Evolutionary conservation across 2,113 vertebrate species (phyloP).

Genomic region (Abramis brama): DNA sequence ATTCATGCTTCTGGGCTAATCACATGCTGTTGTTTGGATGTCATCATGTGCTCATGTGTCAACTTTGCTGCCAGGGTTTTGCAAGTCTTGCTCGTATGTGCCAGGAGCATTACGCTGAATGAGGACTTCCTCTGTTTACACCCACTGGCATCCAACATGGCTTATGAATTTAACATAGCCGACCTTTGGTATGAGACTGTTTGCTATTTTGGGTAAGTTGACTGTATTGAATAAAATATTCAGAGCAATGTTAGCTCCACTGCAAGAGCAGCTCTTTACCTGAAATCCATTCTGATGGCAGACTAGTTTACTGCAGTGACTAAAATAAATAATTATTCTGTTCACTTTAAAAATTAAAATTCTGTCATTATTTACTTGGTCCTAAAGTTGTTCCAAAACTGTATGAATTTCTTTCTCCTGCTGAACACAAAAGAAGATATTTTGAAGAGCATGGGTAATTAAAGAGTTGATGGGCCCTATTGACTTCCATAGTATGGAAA

Average conservation of each 20-base stretch:
- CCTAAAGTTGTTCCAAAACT: no score
- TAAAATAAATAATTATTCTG: neutral
- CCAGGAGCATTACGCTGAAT: neutral
- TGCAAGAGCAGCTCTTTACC: neutral
- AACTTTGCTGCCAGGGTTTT: constrained; percentile 36
- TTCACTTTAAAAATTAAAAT: neutral
- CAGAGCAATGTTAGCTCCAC: constrained; percentile 34
- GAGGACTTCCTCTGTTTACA: constrained; percentile 41
- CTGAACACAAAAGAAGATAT: no score
- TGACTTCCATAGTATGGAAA: no score
- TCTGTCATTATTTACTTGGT: no score
- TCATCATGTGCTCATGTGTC: constrained; percentile 37
- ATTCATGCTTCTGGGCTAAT: constrained; percentile 40
- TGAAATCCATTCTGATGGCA: constrained; percentile 13
- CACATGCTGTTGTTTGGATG: constrained; percentile 43
- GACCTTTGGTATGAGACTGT: constrained; percentile 35
- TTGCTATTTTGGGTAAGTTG: constrained; percentile 40
- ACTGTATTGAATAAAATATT: constrained; percentile 29
- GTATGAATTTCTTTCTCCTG: no score
- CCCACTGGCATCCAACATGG: constrained; percentile 19
- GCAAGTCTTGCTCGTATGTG: constrained; percentile 23
- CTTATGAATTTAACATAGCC: constrained; percentile 45
- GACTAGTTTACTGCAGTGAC: neutral
- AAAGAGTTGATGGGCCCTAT: no score
- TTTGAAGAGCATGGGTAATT: no score